phyloP scores from a whole-genome alignment of 2,888 invertebrate genomes.

The Lymantria dispar region DNA sequence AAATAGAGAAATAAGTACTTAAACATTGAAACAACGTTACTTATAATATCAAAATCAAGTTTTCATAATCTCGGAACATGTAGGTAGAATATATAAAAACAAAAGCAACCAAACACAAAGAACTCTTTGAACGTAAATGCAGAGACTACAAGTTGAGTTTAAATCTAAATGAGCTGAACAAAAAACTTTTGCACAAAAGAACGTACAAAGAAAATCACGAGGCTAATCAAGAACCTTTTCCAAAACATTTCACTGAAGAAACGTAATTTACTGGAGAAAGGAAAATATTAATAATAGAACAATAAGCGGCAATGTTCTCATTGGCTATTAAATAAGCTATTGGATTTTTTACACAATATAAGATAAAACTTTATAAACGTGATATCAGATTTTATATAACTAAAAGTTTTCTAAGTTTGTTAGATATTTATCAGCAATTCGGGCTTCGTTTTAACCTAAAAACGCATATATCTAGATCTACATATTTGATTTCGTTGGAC shows the following conservation, averaged over 20 bases:
- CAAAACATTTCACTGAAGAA: slow-evolving; percentile 40
- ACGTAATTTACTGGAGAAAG: slow-evolving; percentile 36
- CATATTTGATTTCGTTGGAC: too few species aligned
- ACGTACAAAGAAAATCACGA: slow-evolving; percentile 43
- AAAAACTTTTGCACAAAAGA: slow-evolving; percentile 31
- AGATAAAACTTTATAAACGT: slow-evolving; percentile 1
- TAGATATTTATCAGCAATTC: too few species aligned
- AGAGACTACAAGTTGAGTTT: slow-evolving; percentile 18
- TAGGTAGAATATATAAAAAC: background rate
- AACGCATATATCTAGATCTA: too few species aligned
- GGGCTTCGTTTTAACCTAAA: too few species aligned
- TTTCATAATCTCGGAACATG: too few species aligned
- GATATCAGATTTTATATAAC: too few species aligned
- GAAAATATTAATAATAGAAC: slow-evolving; percentile 40
- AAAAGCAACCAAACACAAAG: slow-evolving; percentile 6
- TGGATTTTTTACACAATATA: slow-evolving; percentile 16
- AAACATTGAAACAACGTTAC: too few species aligned
- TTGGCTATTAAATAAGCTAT: slow-evolving; percentile 26
- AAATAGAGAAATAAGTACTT: too few species aligned
- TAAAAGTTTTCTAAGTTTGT: too few species aligned
- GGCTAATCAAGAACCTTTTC: slow-evolving; percentile 47
- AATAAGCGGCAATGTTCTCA: slow-evolving; percentile 29
- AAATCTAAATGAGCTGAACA: slow-evolving; percentile 31
- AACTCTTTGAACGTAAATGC: slow-evolving; percentile 20
- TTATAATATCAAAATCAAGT: too few species aligned